Evolutionary conservation across 2,797 vertebrate species (phyloP).

Genomic region (Labeo calbasu): DNA sequence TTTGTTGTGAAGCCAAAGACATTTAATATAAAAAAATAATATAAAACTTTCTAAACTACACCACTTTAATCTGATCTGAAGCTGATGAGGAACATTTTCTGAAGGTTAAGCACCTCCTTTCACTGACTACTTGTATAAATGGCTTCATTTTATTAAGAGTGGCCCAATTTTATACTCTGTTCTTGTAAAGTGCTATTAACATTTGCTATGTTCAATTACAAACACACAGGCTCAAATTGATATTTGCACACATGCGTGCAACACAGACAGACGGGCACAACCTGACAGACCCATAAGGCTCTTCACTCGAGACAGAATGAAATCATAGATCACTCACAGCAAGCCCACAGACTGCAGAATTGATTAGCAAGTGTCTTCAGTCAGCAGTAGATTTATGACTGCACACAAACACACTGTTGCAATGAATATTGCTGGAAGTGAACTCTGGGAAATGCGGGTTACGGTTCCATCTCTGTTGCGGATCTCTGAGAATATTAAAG

Average conservation of each 20-base stretch:
- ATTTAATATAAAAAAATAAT: background rate
- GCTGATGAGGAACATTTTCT: background rate
- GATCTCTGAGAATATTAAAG: slow-evolving; percentile 2
- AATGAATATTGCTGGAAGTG: background rate
- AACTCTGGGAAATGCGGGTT: background rate
- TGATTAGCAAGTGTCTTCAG: slow-evolving; percentile 42
- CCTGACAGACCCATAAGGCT: slow-evolving; percentile 25
- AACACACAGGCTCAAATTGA: background rate
- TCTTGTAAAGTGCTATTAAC: background rate
- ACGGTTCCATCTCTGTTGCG: background rate
- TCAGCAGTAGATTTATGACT: slow-evolving; percentile 33
- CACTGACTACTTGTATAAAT: slow-evolving; percentile 1
- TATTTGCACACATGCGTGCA: background rate
- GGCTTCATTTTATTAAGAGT: slow-evolving; percentile 2
- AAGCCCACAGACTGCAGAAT: slow-evolving; percentile 28
- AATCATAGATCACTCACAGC: slow-evolving; percentile 28
- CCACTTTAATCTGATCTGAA: background rate
- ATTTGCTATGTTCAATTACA: background rate
- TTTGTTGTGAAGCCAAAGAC: background rate
- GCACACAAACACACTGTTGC: background rate
- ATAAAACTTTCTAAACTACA: background rate
- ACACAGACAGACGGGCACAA: slow-evolving; percentile 15
- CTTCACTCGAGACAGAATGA: slow-evolving; percentile 37
- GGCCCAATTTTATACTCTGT: background rate
- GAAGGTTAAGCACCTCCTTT: slow-evolving; percentile 2